Base-by-base conservation (phyloP, 2,888 invertebrate genomes). In the Lasioglossum leucozonium region DNA sequence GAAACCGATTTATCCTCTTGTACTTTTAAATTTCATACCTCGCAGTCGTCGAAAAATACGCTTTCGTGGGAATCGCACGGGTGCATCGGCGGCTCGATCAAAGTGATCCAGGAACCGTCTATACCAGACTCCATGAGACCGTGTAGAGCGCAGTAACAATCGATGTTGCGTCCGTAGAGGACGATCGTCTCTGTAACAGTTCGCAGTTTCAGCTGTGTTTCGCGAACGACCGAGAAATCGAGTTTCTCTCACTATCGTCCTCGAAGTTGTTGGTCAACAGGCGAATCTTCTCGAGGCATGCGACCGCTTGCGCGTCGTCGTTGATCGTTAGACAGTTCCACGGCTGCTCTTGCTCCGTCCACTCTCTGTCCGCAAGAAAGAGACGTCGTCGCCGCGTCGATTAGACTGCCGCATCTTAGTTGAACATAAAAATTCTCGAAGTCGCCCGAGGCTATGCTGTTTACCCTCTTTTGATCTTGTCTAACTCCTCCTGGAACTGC, bases 81-180 rank as follows among this genome's bases (percentile, higher is more conserved):
- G 2, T 69, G 79, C 30, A 89, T 95, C 85, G 96, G 96, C 0
- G 96, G 96, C 89, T 96, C 96, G 0, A 97, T 95, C 75, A 97
- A 96, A 5, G 96, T 94, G 22, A 98, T 96, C 89, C 96, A 95
- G 6, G 95, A 92, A 0, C 96, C 95, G 0, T 95, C 94, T 0
- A 97, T 92, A 2, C 97, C 97, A 85, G 96, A 95, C 51, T 96
- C 96, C 18, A 97, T 89, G 51, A 98, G 94, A 0, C 96, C 96
- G 30, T 96, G 95, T 13, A 98, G 91, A 90, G 97, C 97, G 88
- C 96, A 96, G 91, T 96, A 97, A 0, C 97, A 96, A 89, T 97
- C 96, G 73, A 97, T 94, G 51, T 96, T 96, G 30, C 96, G 95
- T 0, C 98, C 98, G 91, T 98, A 97, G 0, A 98, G 96, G 3